These are phyloP conservation scores for Scaptomyza parva DNA, from an alignment of 2,888 invertebrate genomes.

Conservation along the genomic window DNA sequence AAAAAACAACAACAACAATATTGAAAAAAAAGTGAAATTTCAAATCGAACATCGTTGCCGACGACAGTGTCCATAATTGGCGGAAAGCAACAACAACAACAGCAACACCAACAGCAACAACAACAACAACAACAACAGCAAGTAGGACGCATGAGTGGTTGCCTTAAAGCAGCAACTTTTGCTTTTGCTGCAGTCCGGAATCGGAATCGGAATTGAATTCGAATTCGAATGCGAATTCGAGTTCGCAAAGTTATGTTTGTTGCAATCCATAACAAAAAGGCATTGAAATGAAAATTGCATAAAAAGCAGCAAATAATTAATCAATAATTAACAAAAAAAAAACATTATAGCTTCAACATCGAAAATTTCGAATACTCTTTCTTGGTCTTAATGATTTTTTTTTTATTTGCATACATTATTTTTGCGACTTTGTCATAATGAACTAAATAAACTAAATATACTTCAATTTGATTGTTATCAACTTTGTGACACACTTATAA, in stretches of 20 bases:
- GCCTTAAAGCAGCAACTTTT: conserved; percentile 28
- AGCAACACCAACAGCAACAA: conserved; percentile 37
- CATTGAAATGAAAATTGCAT: conserved; percentile 68
- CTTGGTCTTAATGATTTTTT: too few species aligned
- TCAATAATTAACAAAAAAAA: conserved; percentile 29
- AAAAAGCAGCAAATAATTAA: conserved; percentile 32
- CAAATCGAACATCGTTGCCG: conserved; percentile 42
- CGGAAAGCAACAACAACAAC: conserved; percentile 44
- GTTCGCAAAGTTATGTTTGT: conserved; percentile 31
- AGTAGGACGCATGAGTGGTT: conserved; percentile 68
- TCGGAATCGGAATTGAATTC: conserved; percentile 37
- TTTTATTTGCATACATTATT: too few species aligned
- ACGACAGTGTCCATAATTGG: conserved; percentile 62
- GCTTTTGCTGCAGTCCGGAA: conserved; percentile 25
- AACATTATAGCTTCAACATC: background rate
- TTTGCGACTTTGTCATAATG: too few species aligned
- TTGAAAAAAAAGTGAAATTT: conserved; percentile 61
- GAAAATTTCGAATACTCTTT: too few species aligned
- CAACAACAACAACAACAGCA: conserved; percentile 37
- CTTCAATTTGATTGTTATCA: background rate
- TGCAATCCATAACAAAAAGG: conserved; percentile 36
- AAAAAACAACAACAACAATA: conserved; percentile 12
- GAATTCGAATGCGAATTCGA: too few species aligned
- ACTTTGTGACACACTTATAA: conserved; percentile 12
- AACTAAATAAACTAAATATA: background rate